Evolutionary conservation across 2,113 vertebrate species (phyloP), one percentile per base, ranked within the genome.

Genomic region (Penelope pileata): DNA sequence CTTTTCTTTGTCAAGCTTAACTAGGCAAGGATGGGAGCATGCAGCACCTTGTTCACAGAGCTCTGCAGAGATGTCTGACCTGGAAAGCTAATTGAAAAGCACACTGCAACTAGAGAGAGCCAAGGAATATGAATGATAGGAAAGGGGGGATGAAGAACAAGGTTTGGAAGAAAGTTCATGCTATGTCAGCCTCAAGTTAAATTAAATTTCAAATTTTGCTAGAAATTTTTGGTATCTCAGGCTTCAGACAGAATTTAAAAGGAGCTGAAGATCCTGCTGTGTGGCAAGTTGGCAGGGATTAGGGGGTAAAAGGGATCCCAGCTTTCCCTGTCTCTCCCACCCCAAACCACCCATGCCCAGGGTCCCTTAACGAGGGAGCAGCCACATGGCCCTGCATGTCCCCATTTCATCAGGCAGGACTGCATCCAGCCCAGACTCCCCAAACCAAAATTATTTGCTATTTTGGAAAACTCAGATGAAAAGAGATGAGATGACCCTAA

Each of bases 371-470:
- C 0, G 48, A 38, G 26, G 45, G 9, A 54, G 24, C 21, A 87
- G 5, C n/a, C 30, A 12, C 7, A 3, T 47, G 58, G 7, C 34
- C 75, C 16, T 62, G 2, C 13, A 11, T 1, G 0, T 40, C 7
- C n/a, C 23, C 15, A 8, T 21, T 9, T 64, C 78, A 67, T 42
- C 68, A 76, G 30, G 29, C 54, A 80, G 53, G 36, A 47, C 12
- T 8, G 17, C 18, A 91, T 60, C 47, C 51, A 32, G 23, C 8
- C 43, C 58, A n/a, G 15, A 32, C 43, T 43, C 14, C 24, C 70
- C 19, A 70, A 70, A 26, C 7, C 17, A 67, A 68, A 85, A 30
- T 24, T 76, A 48, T 26, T 73, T 48, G n/a, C 7, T 40, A 1
- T 56, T 86, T 69, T 67, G 50, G 63, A 73, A 77, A 70, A 74